phyloP scores from a whole-genome alignment of 2,797 vertebrate genomes.

The Octomys mimax region DNA sequence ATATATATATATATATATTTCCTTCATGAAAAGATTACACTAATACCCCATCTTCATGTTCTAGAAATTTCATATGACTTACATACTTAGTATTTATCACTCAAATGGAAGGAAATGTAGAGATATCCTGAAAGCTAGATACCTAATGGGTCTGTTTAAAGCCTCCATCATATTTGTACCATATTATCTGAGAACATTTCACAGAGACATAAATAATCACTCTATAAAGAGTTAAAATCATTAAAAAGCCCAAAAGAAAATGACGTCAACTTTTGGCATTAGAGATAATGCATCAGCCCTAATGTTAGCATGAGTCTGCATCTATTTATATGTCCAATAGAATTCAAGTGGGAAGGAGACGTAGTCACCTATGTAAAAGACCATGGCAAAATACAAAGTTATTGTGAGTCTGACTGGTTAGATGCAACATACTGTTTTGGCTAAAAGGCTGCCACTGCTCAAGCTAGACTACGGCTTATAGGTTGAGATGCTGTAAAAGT shows the following conservation, averaged over 20 bases:
- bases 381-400: not conserved
- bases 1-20: not conserved
- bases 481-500: conserved; percentile 81
- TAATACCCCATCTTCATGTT: not conserved
- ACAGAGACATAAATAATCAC: not conserved
- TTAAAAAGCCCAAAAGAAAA: not conserved
- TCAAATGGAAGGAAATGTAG: not conserved
- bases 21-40: not conserved
- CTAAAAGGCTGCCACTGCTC: conserved; percentile 34
- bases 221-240: not conserved
- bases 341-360: not conserved
- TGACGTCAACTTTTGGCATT: not conserved
- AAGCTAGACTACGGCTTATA: conserved; percentile 56
- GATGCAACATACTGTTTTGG: not conserved
- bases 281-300: not conserved
- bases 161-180: not conserved
- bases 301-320: not conserved
- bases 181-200: not conserved
- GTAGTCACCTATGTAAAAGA: not conserved
- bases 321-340: not conserved
- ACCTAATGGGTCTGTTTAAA: not conserved
- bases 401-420: not conserved
- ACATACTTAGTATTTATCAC: not conserved
- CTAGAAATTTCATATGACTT: not conserved
- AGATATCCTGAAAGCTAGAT: not conserved